Conservation (phyloP, 2,888 invertebrate genomes). For the Dryocosmus kuriphilus region DNA sequence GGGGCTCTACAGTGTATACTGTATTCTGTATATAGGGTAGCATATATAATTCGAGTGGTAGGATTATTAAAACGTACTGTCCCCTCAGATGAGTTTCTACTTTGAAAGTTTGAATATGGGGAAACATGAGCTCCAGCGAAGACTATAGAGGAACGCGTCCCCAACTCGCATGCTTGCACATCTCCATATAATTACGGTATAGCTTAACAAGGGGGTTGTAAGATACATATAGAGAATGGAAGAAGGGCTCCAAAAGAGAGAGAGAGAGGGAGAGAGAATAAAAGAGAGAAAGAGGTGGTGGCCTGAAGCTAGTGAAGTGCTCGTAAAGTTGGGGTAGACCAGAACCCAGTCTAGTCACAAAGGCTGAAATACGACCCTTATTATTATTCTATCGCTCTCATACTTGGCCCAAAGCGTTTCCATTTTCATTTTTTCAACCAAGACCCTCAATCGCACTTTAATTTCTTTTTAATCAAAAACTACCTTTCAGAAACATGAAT, state of each 20-base stretch:
- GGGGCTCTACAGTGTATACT: background rate
- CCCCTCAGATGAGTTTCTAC: background rate
- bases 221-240: slow-evolving; percentile 42
- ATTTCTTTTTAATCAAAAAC: slow-evolving; percentile 18
- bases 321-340: slow-evolving; percentile 44
- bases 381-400: slow-evolving; percentile 29
- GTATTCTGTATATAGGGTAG: background rate
- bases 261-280: background rate
- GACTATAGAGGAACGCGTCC: background rate
- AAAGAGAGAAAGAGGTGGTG: slow-evolving; percentile 40
- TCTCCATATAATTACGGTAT: slow-evolving; percentile 56
- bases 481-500: background rate
- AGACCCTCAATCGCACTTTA: background rate
- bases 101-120: slow-evolving; percentile 34
- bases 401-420: slow-evolving; percentile 7
- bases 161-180: slow-evolving; percentile 39
- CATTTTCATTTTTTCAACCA: slow-evolving; percentile 17
- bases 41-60: slow-evolving; percentile 26
- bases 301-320: slow-evolving; percentile 51
- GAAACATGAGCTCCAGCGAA: slow-evolving; percentile 19
- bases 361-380: slow-evolving; percentile 33
- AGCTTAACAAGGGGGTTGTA: slow-evolving; percentile 48
- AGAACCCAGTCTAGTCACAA: slow-evolving; percentile 2
- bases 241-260: slow-evolving; percentile 34
- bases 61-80: slow-evolving; percentile 30